Conservation (phyloP, 2,113 vertebrate genomes). For the Periophthalmus modestus region DNA sequence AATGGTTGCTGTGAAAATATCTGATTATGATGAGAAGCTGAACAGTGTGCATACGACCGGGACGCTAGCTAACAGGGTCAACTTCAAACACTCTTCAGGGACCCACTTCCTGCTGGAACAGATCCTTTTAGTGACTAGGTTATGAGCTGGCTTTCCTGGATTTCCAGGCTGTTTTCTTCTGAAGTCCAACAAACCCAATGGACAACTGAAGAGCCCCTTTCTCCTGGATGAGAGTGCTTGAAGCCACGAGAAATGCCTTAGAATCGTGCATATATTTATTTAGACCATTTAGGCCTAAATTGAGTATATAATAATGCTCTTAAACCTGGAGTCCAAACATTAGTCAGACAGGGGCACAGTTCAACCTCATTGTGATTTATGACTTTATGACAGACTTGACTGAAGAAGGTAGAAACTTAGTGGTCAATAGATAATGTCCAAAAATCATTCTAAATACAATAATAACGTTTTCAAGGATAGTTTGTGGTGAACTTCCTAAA, state of each 20-base stretch:
- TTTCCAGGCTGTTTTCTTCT: conserved; percentile 45
- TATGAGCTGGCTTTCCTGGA: conserved; percentile 39
- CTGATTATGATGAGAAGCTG: conserved; percentile 65
- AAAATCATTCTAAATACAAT: background rate
- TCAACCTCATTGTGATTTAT: background rate
- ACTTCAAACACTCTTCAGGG: conserved; percentile 59
- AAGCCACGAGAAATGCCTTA: conserved; percentile 25
- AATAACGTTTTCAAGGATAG: background rate
- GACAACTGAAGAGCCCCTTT: conserved; percentile 27
- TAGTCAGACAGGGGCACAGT: background rate
- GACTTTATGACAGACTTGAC: background rate
- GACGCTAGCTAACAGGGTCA: conserved; percentile 65
- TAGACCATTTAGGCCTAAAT: background rate
- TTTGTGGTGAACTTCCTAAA: background rate
- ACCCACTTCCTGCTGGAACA: conserved; percentile 64
- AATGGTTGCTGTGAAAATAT: conserved; percentile 72
- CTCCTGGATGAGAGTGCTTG: conserved; percentile 49
- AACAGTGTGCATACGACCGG: conserved; percentile 57
- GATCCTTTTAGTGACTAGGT: conserved; percentile 66
- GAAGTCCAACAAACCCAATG: conserved; percentile 27
- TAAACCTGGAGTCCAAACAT: background rate
- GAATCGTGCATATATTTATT: background rate
- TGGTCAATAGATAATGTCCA: background rate
- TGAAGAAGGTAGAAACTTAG: background rate
- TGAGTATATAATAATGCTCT: background rate